Conservation (phyloP, 1,140 invertebrate species). For the Glomeris maerens region DNA sequence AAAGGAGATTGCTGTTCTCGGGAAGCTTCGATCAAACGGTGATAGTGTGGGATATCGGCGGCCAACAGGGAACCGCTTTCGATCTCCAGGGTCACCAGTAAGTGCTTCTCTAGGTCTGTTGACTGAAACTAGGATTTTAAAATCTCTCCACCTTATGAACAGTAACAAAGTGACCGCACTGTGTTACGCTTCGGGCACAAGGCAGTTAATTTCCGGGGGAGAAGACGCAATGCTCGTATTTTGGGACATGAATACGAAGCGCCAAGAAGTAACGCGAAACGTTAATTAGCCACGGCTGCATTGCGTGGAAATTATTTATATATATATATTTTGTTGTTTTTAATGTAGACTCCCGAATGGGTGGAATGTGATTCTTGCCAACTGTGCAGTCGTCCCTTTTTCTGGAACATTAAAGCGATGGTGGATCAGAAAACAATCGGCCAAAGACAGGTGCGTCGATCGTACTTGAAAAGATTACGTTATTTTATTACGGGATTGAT, state of each 20-base stretch:
- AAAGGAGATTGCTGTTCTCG: slow-evolving; percentile 77
- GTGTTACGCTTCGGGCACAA: slow-evolving; percentile 60
- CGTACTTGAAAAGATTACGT: neutral
- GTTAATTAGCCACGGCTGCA: slow-evolving; percentile 6
- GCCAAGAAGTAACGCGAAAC: slow-evolving; percentile 49
- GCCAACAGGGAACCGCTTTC: slow-evolving; percentile 87
- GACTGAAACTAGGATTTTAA: neutral
- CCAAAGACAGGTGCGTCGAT: slow-evolving; percentile 72
- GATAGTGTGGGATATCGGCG: slow-evolving; percentile 98
- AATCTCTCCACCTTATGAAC: slow-evolving; percentile 17
- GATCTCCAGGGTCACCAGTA: slow-evolving; percentile 91
- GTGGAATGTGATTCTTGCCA: slow-evolving; percentile 84
- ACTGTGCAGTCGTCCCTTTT: slow-evolving; percentile 84
- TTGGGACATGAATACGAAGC: slow-evolving; percentile 81
- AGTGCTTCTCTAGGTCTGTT: slow-evolving; percentile 23
- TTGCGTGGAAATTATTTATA: slow-evolving; percentile 8
- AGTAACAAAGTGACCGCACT: slow-evolving; percentile 39
- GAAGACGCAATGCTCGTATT: slow-evolving; percentile 86
- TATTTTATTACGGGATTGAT: too few relatives aligned
- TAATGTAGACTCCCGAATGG: slow-evolving; percentile 72
- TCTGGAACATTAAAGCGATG: slow-evolving; percentile 97
- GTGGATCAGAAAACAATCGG: slow-evolving; percentile 90
- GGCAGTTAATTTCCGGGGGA: slow-evolving; percentile 77
- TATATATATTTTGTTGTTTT: slow-evolving; percentile 12
- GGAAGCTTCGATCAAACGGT: slow-evolving; percentile 88